These are phyloP conservation scores for Oryctes rhinoceros DNA, from an alignment of 1,140 invertebrate genomes.

Conservation along the genomic window DNA sequence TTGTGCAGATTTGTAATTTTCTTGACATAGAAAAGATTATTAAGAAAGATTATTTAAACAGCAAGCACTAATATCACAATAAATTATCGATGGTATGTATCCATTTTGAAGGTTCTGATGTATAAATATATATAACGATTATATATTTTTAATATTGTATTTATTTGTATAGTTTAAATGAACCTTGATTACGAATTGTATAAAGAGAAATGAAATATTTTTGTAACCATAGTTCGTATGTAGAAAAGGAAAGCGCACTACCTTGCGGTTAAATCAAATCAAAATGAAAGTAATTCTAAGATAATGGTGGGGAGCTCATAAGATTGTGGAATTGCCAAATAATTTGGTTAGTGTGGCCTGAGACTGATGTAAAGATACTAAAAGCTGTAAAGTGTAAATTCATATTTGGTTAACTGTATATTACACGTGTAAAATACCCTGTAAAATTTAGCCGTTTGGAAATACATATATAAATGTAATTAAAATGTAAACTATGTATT, in stretches of 20 bases:
- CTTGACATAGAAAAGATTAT: background rate
- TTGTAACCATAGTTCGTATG: conserved; percentile 33
- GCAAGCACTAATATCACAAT: background rate
- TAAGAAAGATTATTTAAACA: background rate
- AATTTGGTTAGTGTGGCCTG: conserved; percentile 47
- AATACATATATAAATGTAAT: conserved; percentile 53
- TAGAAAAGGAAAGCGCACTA: conserved; percentile 33
- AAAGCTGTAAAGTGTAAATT: conserved; percentile 63
- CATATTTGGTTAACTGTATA: conserved; percentile 61
- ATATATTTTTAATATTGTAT: conserved; percentile 42
- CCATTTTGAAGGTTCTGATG: background rate
- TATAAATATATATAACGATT: conserved; percentile 39
- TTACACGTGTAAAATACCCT: conserved; percentile 60
- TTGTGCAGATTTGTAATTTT: background rate
- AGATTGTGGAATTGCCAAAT: conserved; percentile 46
- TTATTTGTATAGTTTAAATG: conserved; percentile 40
- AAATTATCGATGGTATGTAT: conserved; percentile 2
- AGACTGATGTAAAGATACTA: conserved; percentile 62
- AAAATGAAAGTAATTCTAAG: conserved; percentile 2
- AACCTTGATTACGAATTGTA: conserved; percentile 37
- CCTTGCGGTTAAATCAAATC: conserved; percentile 24
- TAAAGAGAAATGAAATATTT: conserved; percentile 40
- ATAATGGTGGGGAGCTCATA: conserved; percentile 50
- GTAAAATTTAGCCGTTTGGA: conserved; percentile 58
- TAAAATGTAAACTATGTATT: conserved; percentile 59